Conservation (phyloP, 2,797 vertebrate species). For the Anguilla anguilla region DNA sequence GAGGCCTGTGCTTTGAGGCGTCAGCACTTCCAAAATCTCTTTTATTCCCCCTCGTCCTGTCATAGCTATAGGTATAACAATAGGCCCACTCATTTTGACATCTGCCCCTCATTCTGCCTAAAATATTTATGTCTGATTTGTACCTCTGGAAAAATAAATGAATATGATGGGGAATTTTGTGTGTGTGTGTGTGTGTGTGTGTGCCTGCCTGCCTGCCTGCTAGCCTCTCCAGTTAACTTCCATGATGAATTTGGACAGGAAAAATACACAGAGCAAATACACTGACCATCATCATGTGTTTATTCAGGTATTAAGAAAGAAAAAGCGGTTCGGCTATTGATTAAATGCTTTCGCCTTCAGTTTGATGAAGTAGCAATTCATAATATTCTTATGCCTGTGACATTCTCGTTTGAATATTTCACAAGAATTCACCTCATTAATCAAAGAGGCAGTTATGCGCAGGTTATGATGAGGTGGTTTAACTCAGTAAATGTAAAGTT, state of each 20-base stretch:
- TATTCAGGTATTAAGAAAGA: neutral
- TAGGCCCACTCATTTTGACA: constrained; percentile 9
- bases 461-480: neutral
- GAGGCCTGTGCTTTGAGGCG: neutral
- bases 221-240: neutral
- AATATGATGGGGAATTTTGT: neutral
- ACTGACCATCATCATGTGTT: neutral
- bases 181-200: neutral
- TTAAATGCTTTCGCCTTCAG: neutral
- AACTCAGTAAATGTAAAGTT: neutral
- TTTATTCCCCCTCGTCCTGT: constrained; percentile 24
- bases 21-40: constrained; percentile 20
- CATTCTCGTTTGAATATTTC: neutral
- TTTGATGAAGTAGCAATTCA: neutral
- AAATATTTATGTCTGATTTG: neutral
- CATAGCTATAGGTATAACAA: constrained; percentile 6
- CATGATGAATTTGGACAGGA: neutral
- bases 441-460: neutral
- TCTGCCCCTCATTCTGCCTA: constrained; percentile 27
- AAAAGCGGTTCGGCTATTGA: neutral
- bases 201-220: neutral
- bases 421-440: neutral
- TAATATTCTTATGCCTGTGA: neutral
- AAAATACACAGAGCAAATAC: neutral
- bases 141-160: neutral